Evolutionary conservation across 1,140 invertebrate species (phyloP), one percentile per base, ranked within the genome.

Genomic region (Drosophila mauritiana): DNA sequence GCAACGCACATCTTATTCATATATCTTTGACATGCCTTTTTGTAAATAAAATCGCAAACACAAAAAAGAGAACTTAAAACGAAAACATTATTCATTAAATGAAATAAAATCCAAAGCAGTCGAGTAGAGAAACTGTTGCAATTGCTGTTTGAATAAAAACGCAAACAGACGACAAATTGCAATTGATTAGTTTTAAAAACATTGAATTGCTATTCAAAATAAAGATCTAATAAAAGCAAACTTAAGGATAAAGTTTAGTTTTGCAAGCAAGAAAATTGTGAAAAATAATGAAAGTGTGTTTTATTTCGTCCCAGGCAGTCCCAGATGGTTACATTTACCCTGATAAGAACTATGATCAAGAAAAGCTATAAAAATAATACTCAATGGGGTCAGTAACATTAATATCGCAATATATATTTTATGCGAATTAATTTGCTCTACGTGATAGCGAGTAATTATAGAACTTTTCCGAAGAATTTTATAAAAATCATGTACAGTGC

Each of bases 181-280:
- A 81, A 85, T 85, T 85, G 77, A 78, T 84, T 83, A 86, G 76
- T 89, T 82, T 80, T 80, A 80, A 83, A 76, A 76, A 78, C 55
- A 81, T 72, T 80, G 68, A 88, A 88, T 70, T 88, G 81, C 63
- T 72, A 79, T 68, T 68, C 58, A 64, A 63, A 69, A 81, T 73
- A 61, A 63, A 80, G 59, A 78, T 73, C 49, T 73, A 80, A 73
- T 78, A 78, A 85, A 85, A 61, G 55, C 55, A 85, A 80, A 82
- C 61, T 59, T 77, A 83, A 81, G 75, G 46, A 70, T 78, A 78
- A 68, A 70, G 78, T 83, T 88, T 88, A 88, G 76, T 89, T 88
- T 88, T 84, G 76, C 73, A 83, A 89, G 76, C 73, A 79, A 82
- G 45, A 76, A 78, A 68, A 81, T 62, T 68, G 49, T 43, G 48